Percentiles rank a stretch among this genome's conserved stretches.
These are phyloP conservation scores for Suillia variegata DNA, from an alignment of 2,888 invertebrate genomes.

Conservation along the genomic window DNA sequence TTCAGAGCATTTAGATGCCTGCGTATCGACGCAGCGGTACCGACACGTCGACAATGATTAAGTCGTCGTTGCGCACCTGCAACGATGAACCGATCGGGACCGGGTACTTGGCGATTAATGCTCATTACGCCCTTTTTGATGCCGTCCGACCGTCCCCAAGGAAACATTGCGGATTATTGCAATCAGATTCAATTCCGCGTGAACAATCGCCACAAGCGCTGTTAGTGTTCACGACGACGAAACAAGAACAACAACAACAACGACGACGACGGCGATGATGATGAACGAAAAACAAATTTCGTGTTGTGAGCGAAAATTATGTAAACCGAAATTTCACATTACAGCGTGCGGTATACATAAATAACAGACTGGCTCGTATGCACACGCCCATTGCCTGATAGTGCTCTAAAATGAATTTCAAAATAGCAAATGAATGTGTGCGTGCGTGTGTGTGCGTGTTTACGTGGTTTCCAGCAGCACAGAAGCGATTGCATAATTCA, in stretches of 20 bases:
- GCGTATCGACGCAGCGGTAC: conserved; percentile 80
- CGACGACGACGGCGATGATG: too few relatives aligned
- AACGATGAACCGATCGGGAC: conserved; percentile 61
- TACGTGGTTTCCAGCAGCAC: too few relatives aligned
- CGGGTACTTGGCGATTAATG: conserved; percentile 63
- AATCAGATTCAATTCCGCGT: conserved; percentile 53
- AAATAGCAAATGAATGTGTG: too few relatives aligned
- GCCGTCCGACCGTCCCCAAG: conserved; percentile 64
- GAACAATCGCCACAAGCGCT: conserved; percentile 63
- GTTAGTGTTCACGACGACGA: not conserved
- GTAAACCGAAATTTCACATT: too few relatives aligned
- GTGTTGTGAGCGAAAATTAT: too few relatives aligned
- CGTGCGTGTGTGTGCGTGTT: too few relatives aligned
- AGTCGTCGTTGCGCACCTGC: conserved; percentile 80
- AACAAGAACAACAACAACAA: not conserved
- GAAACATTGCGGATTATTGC: conserved; percentile 62
- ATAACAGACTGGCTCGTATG: too few relatives aligned
- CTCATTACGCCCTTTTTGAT: conserved; percentile 60
- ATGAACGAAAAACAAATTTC: too few relatives aligned
- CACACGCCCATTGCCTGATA: conserved; percentile 61
- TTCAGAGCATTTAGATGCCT: conserved; percentile 93
- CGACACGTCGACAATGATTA: conserved; percentile 78
- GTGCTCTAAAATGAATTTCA: conserved; percentile 59
- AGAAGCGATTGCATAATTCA: conserved; percentile 50
- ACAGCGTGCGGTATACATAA: too few relatives aligned